A percentile compares a stretch with the other conserved stretches of the same genome.
phyloP scores from a whole-genome alignment of 2,888 invertebrate genomes.

The Clitarchus hookeri region DNA sequence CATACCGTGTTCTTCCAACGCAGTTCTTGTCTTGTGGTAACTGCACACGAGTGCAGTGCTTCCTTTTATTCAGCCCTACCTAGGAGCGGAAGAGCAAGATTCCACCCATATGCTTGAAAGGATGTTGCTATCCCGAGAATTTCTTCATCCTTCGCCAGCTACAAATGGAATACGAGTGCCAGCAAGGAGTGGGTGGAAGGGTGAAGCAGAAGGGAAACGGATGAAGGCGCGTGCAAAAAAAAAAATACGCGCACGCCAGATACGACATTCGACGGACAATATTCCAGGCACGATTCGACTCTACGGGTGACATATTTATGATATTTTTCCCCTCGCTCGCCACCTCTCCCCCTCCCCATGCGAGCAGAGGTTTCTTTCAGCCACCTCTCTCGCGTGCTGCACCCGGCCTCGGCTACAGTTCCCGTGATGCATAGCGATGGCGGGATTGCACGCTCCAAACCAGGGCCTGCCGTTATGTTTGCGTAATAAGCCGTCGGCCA shows the following conservation, averaged over 20 bases:
- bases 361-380: not conserved
- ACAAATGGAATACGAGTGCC: not conserved
- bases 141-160: not conserved
- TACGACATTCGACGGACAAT: constrained; percentile 7
- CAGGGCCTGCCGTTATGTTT: not conserved
- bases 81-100: too few relatives aligned
- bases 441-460: not conserved
- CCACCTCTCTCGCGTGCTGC: not conserved
- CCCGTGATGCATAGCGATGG: constrained; percentile 10
- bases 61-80: too few relatives aligned
- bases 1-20: too few relatives aligned
- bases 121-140: not conserved
- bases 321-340: not conserved
- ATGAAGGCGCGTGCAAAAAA: not conserved
- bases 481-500: constrained; percentile 1
- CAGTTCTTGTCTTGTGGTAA: too few relatives aligned
- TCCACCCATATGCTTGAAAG: not conserved
- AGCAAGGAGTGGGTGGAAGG: too few relatives aligned
- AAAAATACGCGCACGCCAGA: not conserved
- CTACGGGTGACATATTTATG: constrained; percentile 10
- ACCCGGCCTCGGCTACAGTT: not conserved
- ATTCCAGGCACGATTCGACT: constrained; percentile 14
- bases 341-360: not conserved
- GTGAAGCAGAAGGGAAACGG: not conserved
- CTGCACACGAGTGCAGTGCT: too few relatives aligned